Evolutionary conservation across 2,113 vertebrate species (phyloP).

Genomic region (Rhinoderma darwinii): DNA sequence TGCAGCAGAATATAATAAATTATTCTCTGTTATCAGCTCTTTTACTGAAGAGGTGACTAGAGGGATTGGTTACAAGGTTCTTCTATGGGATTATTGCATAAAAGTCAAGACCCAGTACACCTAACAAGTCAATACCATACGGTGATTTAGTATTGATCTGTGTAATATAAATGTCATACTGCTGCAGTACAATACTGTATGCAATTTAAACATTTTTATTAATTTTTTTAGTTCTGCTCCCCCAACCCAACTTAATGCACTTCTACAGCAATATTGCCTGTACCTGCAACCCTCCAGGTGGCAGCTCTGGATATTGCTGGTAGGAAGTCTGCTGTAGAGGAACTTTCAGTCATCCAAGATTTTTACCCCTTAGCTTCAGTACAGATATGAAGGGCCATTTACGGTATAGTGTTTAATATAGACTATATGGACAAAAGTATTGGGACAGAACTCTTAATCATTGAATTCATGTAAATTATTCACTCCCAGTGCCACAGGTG

Average conservation of each 20-base stretch:
- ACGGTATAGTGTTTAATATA: neutral
- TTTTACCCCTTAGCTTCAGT: neutral
- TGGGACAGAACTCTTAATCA: too few relatives aligned
- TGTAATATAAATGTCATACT: neutral
- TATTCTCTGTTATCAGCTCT: constrained; percentile 16
- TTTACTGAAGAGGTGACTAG: neutral
- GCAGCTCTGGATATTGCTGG: neutral
- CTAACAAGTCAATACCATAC: neutral
- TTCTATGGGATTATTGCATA: neutral
- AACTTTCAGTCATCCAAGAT: neutral
- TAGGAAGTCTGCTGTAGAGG: neutral
- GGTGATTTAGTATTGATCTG: neutral
- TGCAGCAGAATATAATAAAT: neutral
- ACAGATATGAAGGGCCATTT: too few relatives aligned
- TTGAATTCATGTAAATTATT: too few relatives aligned
- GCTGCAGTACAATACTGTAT: neutral
- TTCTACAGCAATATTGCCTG: neutral
- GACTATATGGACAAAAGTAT: too few relatives aligned
- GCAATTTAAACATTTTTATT: neutral
- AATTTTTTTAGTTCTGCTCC: neutral
- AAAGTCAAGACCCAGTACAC: neutral
- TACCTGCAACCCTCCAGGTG: neutral
- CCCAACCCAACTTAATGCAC: neutral
- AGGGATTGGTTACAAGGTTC: neutral
- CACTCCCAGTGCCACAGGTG: too few relatives aligned